phyloP scores from a whole-genome alignment of 2,888 invertebrate species.

The Pandemis heparana region DNA sequence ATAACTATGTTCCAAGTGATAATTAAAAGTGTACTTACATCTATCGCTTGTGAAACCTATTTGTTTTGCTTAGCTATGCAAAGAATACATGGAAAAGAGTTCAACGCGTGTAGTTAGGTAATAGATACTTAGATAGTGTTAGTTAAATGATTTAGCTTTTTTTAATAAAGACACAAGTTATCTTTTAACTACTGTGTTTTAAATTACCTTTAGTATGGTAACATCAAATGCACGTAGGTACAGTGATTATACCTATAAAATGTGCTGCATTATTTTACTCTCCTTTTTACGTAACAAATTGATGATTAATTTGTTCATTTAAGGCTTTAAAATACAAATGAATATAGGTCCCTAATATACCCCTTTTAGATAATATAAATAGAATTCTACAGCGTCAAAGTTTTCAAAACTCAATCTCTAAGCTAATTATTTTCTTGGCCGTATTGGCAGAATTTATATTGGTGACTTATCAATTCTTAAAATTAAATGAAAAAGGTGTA shows the following conservation, averaged over 20 bases:
- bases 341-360: no score
- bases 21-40: not conserved
- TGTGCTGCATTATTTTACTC: not conserved
- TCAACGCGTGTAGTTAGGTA: conserved; percentile 52
- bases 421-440: no score
- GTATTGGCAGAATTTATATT: no score
- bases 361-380: no score
- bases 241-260: not conserved
- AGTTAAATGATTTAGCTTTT: not conserved
- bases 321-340: no score
- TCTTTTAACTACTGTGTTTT: conserved; percentile 4
- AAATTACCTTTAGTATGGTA: not conserved
- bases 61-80: not conserved
- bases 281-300: not conserved
- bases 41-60: not conserved
- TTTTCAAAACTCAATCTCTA: no score
- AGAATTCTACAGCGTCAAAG: no score
- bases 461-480: no score
- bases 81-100: conserved; percentile 55
- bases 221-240: not conserved
- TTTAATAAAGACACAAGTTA: conserved; percentile 4
- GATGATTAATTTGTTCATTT: not conserved
- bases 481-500: no score
- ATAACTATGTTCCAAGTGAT: conserved; percentile 3
- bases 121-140: not conserved